Percentiles rank a stretch among this genome's conserved stretches.
Conservation (phyloP, 2,797 vertebrate genomes). For the Nyctibius grandis region DNA sequence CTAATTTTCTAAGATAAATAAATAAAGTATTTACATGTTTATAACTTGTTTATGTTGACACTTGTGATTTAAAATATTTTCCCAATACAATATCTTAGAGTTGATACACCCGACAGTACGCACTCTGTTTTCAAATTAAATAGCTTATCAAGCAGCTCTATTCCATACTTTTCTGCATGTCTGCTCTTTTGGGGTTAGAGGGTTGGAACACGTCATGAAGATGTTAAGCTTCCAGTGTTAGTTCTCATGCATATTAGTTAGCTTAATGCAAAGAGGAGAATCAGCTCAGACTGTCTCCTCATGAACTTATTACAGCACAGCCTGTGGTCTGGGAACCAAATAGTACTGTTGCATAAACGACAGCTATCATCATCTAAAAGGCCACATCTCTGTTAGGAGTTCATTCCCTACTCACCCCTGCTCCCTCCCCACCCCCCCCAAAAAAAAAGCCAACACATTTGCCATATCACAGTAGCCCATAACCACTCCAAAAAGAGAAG, state of each 20-base stretch:
- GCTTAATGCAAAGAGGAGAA: not conserved
- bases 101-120: not conserved
- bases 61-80: not conserved
- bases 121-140: not conserved
- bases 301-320: not conserved
- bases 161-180: not conserved
- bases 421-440: too few relatives aligned
- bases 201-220: not conserved
- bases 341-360: not conserved
- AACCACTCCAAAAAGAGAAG: not conserved
- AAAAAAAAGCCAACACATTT: not conserved
- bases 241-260: not conserved
- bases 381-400: not conserved
- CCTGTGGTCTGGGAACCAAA: not conserved
- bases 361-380: not conserved
- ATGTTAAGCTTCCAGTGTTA: not conserved
- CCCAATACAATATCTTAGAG: not conserved
- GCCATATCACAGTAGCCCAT: not conserved
- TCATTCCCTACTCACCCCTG: not conserved
- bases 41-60: not conserved
- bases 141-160: not conserved
- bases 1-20: not conserved
- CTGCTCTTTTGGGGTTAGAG: not conserved
- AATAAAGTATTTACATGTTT: not conserved
- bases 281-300: not conserved